Conservation (phyloP, 2,888 invertebrate genomes). For the Lepidocyrtoides sp. region DNA sequence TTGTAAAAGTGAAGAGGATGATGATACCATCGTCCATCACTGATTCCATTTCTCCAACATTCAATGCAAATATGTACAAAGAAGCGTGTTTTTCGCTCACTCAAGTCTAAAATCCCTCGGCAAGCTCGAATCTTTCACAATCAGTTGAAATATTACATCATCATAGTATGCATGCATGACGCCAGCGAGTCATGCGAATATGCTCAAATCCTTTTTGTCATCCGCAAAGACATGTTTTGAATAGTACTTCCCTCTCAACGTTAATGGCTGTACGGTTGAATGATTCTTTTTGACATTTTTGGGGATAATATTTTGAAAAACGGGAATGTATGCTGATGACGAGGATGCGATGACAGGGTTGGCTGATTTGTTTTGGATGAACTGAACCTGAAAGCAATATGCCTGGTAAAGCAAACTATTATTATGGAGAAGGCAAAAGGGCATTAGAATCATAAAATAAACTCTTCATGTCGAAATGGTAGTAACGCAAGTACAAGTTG, state of each 20-base stretch:
- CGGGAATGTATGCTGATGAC: neutral
- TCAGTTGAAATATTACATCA: too few species aligned
- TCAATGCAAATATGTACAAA: too few species aligned
- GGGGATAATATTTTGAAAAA: neutral
- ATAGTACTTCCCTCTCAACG: neutral
- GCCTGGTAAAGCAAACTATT: neutral
- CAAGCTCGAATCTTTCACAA: too few species aligned
- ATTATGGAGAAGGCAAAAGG: neutral
- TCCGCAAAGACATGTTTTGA: neutral
- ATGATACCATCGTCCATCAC: too few species aligned
- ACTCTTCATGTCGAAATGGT: too few species aligned
- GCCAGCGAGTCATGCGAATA: neutral
- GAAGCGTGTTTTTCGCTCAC: too few species aligned
- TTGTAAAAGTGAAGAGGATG: too few species aligned
- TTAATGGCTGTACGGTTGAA: neutral
- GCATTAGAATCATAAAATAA: neutral
- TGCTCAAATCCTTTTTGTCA: neutral
- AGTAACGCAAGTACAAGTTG: too few species aligned
- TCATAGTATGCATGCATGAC: too few species aligned
- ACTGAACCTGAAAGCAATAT: neutral
- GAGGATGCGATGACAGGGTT: conserved; percentile 5
- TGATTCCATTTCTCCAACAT: too few species aligned
- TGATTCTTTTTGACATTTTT: conserved; percentile 5
- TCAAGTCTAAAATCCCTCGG: too few species aligned
- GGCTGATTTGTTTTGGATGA: conserved; percentile 10